Percentiles rank a stretch among this genome's conserved stretches.
These are phyloP conservation scores for Argyra leucocephala DNA, from an alignment of 2,888 invertebrate species.

Conservation along the genomic window DNA sequence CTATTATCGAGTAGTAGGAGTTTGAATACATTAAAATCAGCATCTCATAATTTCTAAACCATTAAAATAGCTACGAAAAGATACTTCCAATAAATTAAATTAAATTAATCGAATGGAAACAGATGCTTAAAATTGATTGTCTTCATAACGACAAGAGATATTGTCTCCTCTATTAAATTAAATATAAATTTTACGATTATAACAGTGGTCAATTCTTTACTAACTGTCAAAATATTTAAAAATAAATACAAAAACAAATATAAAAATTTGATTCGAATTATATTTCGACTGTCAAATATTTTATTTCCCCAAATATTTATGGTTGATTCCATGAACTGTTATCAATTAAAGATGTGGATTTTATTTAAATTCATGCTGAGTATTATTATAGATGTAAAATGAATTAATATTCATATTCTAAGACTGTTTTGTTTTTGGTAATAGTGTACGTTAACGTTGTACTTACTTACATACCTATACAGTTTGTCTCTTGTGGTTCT, in stretches of 20 bases:
- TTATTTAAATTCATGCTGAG: background rate
- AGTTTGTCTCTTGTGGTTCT: too few species aligned
- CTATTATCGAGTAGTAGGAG: too few species aligned
- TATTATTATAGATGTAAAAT: background rate
- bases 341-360: slow-evolving; percentile 4
- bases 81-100: too few species aligned
- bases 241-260: too few species aligned
- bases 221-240: background rate
- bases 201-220: too few species aligned
- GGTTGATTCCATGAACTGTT: background rate
- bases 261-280: background rate
- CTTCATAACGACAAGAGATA: background rate
- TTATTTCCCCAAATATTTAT: background rate
- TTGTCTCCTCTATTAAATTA: background rate
- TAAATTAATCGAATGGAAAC: too few species aligned
- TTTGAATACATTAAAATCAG: too few species aligned
- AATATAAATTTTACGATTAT: background rate
- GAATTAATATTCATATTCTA: background rate
- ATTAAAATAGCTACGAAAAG: too few species aligned
- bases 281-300: background rate
- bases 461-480: too few species aligned
- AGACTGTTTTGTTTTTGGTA: too few species aligned
- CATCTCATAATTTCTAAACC: too few species aligned
- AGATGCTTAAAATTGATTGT: background rate
- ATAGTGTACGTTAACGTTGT: too few species aligned